These are phyloP conservation scores for Montipora capricornis DNA, from an alignment of 64 coral and sea anemone species.

Conservation along the genomic window DNA sequence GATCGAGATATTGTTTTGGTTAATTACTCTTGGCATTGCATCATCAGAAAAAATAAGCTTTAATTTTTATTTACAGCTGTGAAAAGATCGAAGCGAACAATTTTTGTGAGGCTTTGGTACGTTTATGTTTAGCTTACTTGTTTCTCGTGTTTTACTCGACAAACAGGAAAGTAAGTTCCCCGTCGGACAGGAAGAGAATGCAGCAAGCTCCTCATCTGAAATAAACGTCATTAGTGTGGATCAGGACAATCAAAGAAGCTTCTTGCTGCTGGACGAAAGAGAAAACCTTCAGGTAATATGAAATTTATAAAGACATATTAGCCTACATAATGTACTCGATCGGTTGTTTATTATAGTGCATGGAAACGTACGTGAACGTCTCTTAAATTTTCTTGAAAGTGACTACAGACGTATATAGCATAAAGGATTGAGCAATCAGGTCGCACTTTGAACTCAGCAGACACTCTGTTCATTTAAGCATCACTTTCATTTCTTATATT, in stretches of 20 bases:
- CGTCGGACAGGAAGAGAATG: neutral
- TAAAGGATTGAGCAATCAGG: neutral
- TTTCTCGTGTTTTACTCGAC: neutral
- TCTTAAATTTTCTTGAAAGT: no score
- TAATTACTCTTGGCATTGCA: neutral
- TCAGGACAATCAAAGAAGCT: constrained; percentile 49
- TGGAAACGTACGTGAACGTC: no score
- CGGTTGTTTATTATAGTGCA: no score
- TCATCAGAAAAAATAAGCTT: neutral
- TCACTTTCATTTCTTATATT: no score
- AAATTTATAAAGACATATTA: neutral
- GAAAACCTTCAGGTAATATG: constrained; percentile 79
- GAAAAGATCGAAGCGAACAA: no score
- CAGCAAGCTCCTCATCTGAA: neutral
- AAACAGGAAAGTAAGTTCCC: neutral
- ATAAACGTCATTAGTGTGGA: neutral
- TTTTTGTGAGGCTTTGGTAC: no score
- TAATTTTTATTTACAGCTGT: neutral
- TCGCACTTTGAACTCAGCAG: neutral
- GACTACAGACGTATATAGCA: no score
- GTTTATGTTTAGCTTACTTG: neutral
- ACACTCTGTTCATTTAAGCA: neutral
- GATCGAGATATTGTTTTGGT: neutral
- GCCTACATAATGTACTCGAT: no score
- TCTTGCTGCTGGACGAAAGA: constrained; percentile 85